Conservation (phyloP, 2,113 vertebrate species). For the Saimiri boliviensis region DNA sequence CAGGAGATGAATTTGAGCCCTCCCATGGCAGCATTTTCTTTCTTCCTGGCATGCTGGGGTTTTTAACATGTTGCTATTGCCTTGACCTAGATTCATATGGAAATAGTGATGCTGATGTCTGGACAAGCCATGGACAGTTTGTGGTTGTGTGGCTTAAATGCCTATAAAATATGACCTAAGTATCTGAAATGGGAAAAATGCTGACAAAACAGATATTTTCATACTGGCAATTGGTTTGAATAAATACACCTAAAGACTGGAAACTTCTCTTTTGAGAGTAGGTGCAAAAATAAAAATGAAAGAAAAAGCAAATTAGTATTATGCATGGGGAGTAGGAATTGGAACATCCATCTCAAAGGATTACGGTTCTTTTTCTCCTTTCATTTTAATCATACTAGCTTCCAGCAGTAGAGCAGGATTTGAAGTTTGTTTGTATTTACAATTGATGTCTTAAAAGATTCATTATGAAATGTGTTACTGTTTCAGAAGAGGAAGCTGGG, state of each 20-base stretch:
- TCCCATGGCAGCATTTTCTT: not conserved
- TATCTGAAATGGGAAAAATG: slow-evolving; percentile 86
- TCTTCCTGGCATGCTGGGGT: slow-evolving; percentile 71
- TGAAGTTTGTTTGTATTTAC: slow-evolving; percentile 69
- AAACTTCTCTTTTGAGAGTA: slow-evolving; percentile 82
- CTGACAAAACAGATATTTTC: slow-evolving; percentile 89
- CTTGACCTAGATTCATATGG: slow-evolving; percentile 89
- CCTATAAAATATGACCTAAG: slow-evolving; percentile 90
- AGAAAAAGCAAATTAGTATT: not conserved
- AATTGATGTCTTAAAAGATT: slow-evolving; percentile 63
- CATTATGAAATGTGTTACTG: slow-evolving; percentile 58
- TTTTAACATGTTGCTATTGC: slow-evolving; percentile 81
- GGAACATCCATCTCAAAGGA: not conserved
- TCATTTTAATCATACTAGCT: slow-evolving; percentile 9
- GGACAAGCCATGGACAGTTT: slow-evolving; percentile 83
- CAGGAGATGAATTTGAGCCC: not conserved
- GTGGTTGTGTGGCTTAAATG: slow-evolving; percentile 82
- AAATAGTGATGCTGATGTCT: slow-evolving; percentile 86
- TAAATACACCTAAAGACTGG: slow-evolving; percentile 87
- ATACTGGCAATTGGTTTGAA: slow-evolving; percentile 88
- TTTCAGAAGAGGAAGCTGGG: slow-evolving; percentile 46
- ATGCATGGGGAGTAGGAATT: not conserved
- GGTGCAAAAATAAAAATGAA: not conserved
- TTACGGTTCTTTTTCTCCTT: not conserved
- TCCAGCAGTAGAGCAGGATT: slow-evolving; percentile 46